Conservation (phyloP, 1,140 invertebrate species). For the Sarcophaga bullata region DNA sequence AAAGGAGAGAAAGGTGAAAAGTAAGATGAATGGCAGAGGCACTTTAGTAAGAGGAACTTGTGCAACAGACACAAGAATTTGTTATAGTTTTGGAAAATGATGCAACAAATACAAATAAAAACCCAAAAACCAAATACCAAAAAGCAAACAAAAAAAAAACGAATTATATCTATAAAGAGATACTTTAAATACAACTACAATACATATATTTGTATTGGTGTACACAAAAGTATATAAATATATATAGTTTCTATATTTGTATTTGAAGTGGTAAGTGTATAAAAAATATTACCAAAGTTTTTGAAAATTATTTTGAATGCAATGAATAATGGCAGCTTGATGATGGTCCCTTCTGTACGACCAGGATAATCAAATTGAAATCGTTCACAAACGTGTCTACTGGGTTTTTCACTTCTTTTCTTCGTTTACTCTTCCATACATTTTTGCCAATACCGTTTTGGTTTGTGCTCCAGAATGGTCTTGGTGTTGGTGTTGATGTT, state of each 20-base stretch:
- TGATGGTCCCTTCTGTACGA: slow-evolving; percentile 21
- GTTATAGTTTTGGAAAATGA: slow-evolving; percentile 36
- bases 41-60: no score
- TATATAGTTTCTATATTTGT: slow-evolving; percentile 17
- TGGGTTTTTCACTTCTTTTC: no score
- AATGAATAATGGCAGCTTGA: slow-evolving; percentile 34
- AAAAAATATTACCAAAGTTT: slow-evolving; percentile 35
- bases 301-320: slow-evolving; percentile 31
- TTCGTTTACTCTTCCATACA: no score
- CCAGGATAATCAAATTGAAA: slow-evolving; percentile 8
- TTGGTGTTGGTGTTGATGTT: not conserved
- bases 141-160: no score
- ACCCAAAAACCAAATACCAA: no score
- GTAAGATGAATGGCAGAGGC: no score
- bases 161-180: no score
- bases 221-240: not conserved
- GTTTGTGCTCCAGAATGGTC: no score
- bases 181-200: no score
- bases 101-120: not conserved
- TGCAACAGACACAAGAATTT: slow-evolving; percentile 21
- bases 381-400: not conserved
- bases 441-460: no score
- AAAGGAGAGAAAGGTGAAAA: no score
- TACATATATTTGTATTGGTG: no score
- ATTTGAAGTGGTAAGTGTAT: slow-evolving; percentile 18